A percentile compares a stretch with the other conserved stretches of the same genome.
Conservation (phyloP, 2,888 invertebrate species). For the Clitarchus hookeri region DNA sequence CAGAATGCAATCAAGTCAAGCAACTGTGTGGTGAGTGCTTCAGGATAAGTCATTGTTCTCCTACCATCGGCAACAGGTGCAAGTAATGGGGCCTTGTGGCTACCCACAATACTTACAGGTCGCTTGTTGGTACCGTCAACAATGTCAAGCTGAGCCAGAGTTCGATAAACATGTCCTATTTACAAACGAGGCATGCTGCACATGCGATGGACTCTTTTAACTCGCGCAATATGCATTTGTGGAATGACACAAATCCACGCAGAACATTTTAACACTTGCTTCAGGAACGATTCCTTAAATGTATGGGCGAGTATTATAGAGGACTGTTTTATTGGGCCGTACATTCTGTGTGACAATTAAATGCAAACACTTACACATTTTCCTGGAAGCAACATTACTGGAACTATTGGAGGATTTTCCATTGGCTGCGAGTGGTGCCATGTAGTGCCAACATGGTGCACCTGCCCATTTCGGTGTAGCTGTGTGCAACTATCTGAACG, state of each 20-base stretch:
- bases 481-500: too few relatives aligned
- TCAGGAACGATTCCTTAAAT: not conserved
- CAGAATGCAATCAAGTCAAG: too few relatives aligned
- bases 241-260: not conserved
- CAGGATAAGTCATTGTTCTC: too few relatives aligned
- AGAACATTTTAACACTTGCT: not conserved
- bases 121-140: not conserved
- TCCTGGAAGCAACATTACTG: not conserved
- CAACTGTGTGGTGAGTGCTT: not conserved
- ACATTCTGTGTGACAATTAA: not conserved
- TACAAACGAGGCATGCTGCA: not conserved
- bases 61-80: too few relatives aligned
- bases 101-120: not conserved
- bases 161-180: not conserved
- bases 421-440: too few relatives aligned
- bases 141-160: not conserved
- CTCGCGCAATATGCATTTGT: slow-evolving; percentile 17
- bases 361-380: not conserved
- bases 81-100: not conserved
- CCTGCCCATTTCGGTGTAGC: too few relatives aligned
- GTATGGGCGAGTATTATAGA: not conserved
- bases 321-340: not conserved
- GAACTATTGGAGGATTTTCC: slow-evolving; percentile 5
- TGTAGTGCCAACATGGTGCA: too few relatives aligned
- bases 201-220: not conserved